Base-by-base conservation (phyloP, 30 jellyfish, hydroid and myxozoan genomes). In the Hydra vulgaris region DNA sequence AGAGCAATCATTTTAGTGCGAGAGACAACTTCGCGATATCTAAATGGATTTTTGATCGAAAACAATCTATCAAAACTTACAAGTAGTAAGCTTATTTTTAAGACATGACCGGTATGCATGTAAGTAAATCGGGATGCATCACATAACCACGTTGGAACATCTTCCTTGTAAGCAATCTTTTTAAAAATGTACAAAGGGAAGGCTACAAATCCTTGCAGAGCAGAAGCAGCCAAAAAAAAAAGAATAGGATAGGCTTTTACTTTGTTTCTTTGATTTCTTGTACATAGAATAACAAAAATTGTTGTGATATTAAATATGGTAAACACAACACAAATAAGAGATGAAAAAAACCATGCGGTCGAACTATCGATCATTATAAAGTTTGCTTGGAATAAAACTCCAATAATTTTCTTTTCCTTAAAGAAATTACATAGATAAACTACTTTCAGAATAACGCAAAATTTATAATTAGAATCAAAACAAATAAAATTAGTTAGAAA, bases 51-150 rank as follows among this genome's bases (percentile, higher is more conserved):
- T 24, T 53, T 18, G 82, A 78, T 54, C 8, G 77, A 81, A 53
- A 78, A n/a, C 23, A 78, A 54, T 21, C 85, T 76, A 53, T 78
- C 85, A 20, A 78, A 15, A 23, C 67, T 25, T 18, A 78, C 79
- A 52, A 78, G 26, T 7, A 78, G 52, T 25, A 78, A 78, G 54
- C 85, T 78, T 0, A 78, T 66, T 53, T 54, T 78, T 75, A 78
- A 21, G 20, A 78, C 25, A 53, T 78, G 85, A 15, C 85, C 85
- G 26, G 79, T 27, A 18, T 20, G 69, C 79, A 78, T 21, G 69
- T 78, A 78, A 1, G 77, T 76, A 19, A 78, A 23, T 8, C 85
- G 79, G 26, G 66, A 78, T 12, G 25, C 53, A 54, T 78, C 85
- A 23, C 85, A 78, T 15, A 66, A 18, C 79, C 85, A 75, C 56